phyloP scores from a whole-genome alignment of 2,113 vertebrate genomes.

The Naja naja region DNA sequence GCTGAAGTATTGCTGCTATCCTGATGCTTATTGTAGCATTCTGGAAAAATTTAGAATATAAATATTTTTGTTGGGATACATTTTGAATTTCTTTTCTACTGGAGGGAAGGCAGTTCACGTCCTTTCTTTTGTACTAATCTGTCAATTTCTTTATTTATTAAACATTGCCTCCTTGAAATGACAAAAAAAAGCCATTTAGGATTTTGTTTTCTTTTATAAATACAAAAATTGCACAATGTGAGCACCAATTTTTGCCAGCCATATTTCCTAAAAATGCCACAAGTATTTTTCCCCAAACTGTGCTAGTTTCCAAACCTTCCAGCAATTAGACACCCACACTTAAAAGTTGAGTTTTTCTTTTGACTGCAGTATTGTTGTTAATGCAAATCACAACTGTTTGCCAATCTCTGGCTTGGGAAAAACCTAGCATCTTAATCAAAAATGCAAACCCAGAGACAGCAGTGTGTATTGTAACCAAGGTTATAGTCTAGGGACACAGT shows the following conservation, averaged over 20 bases:
- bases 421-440: constrained; percentile 9
- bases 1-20: background rate
- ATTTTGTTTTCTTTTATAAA: background rate
- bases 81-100: background rate
- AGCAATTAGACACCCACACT: background rate
- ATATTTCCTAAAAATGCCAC: background rate
- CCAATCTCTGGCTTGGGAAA: background rate
- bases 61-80: background rate
- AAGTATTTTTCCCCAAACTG: background rate
- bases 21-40: background rate
- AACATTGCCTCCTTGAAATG: background rate
- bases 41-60: background rate
- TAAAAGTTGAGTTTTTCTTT: background rate
- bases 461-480: constrained; percentile 3
- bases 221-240: background rate
- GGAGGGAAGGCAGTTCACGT: background rate
- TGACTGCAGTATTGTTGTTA: background rate
- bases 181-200: background rate
- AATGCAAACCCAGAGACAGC: constrained; percentile 15
- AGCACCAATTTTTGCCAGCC: background rate
- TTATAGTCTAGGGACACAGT: background rate
- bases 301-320: background rate
- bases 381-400: background rate
- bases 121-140: background rate
- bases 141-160: background rate